phyloP scores from a whole-genome alignment of 2,888 invertebrate genomes.

The Acrocera orbiculus region DNA sequence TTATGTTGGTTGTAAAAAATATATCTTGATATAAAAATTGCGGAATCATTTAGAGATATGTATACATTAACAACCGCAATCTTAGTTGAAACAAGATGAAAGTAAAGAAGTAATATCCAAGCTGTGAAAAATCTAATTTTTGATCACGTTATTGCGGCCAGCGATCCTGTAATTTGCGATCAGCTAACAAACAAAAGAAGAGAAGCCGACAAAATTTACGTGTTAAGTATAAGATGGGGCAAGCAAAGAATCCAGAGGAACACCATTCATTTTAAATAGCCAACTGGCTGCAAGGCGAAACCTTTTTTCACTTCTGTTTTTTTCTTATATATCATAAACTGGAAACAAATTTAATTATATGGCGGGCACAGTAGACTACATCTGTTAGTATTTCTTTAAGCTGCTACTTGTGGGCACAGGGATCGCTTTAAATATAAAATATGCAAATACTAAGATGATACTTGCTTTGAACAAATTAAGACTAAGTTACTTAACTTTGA shows the following conservation, averaged over 20 bases:
- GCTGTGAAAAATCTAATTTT: conserved; percentile 14
- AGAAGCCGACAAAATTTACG: conserved; percentile 7
- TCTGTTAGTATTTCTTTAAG: too few relatives aligned
- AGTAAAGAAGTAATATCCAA: background rate
- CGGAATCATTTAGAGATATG: conserved; percentile 7
- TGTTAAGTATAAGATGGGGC: conserved; percentile 4
- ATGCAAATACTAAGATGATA: too few relatives aligned
- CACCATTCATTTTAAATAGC: conserved; percentile 6
- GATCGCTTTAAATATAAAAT: too few relatives aligned
- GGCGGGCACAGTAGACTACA: too few relatives aligned
- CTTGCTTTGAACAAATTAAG: too few relatives aligned
- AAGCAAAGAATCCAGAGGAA: conserved; percentile 2
- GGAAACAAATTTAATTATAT: too few relatives aligned
- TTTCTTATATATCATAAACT: too few relatives aligned
- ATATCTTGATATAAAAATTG: conserved; percentile 7
- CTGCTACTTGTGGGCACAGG: too few relatives aligned
- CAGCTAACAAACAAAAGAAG: conserved; percentile 6
- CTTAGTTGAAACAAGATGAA: background rate
- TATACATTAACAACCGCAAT: conserved; percentile 6
- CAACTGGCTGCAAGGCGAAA: conserved; percentile 3
- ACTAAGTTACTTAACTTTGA: too few relatives aligned
- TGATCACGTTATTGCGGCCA: conserved; percentile 13
- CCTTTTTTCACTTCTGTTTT: background rate
- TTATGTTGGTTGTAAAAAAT: background rate
- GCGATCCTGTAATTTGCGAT: conserved; percentile 12